phyloP scores from a whole-genome alignment of 92 coral and sea anemone genomes.

The Umimayanthus kanabou region DNA sequence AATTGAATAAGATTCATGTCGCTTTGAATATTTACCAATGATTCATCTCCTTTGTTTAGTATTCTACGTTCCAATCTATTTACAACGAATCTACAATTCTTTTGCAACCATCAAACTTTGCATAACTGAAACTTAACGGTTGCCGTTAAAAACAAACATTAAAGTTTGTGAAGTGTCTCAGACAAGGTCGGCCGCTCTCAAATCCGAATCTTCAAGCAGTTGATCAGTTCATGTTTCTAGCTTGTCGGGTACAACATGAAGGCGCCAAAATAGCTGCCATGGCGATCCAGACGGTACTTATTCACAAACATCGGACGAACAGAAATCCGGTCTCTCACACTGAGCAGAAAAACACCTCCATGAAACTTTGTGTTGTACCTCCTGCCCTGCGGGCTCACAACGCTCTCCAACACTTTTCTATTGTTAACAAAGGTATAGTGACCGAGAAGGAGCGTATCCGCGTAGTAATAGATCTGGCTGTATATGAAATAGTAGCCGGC shows the following conservation, averaged over 20 bases:
- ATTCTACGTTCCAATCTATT: not conserved
- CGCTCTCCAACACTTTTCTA: conserved; percentile 46
- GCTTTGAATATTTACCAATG: not conserved
- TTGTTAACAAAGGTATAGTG: conserved; percentile 68
- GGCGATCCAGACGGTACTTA: conserved; percentile 28
- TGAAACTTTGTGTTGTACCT: conserved; percentile 71
- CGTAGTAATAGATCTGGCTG: conserved; percentile 79
- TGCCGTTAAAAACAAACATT: not conserved
- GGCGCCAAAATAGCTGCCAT: conserved; percentile 72
- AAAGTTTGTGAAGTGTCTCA: not conserved
- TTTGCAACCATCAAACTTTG: not conserved
- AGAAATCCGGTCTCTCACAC: conserved; percentile 58
- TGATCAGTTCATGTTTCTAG: not conserved
- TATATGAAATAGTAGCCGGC: conserved; percentile 84
- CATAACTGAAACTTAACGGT: not conserved
- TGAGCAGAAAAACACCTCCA: conserved; percentile 79
- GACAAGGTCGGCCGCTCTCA: too few relatives aligned
- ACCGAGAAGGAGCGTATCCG: conserved; percentile 27
- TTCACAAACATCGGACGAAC: conserved; percentile 43
- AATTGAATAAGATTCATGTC: too few relatives aligned
- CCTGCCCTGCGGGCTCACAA: conserved; percentile 27
- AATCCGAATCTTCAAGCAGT: too few relatives aligned
- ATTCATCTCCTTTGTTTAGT: not conserved
- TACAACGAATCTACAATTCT: not conserved
- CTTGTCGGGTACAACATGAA: conserved; percentile 61